These are phyloP conservation scores for Danio kyathit DNA, from an alignment of 2,797 vertebrate genomes.

Conservation along the genomic window DNA sequence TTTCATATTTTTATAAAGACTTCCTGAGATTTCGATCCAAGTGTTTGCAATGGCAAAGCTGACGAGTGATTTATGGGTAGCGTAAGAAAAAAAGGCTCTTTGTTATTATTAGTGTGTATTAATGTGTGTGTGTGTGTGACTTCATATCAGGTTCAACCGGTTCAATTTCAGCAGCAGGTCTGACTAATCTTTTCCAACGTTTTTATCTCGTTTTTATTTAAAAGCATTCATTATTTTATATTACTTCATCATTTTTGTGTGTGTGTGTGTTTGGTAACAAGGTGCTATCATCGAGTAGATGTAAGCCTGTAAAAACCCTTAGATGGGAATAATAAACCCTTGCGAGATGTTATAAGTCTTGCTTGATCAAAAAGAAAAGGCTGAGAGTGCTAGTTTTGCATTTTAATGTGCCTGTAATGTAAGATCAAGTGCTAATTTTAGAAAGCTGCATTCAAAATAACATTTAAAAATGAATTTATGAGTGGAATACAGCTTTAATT, in stretches of 20 bases:
- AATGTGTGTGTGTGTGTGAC: neutral
- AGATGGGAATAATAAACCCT: constrained; percentile 42
- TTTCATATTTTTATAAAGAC: constrained; percentile 63
- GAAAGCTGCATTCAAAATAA: too few species aligned
- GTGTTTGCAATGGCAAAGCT: constrained; percentile 54
- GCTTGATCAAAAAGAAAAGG: neutral
- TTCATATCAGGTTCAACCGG: constrained; percentile 22
- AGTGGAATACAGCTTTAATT: too few species aligned
- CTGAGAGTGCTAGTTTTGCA: neutral
- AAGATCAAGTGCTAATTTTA: constrained; percentile 6
- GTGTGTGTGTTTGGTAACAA: constrained; percentile 12
- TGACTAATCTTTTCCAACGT: neutral
- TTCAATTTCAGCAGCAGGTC: constrained; percentile 14
- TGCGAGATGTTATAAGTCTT: constrained; percentile 13
- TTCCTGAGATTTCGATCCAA: constrained; percentile 60
- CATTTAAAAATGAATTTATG: too few species aligned
- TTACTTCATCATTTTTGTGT: neutral
- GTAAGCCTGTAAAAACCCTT: constrained; percentile 26
- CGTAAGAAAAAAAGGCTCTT: constrained; percentile 31
- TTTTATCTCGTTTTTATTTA: constrained; percentile 5
- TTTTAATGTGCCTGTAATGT: neutral
- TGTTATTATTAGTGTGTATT: constrained; percentile 30
- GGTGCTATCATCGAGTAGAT: constrained; percentile 23
- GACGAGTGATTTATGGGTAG: constrained; percentile 50
- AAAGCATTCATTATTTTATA: constrained; percentile 23